Conservation (phyloP, 2,888 invertebrate species). For the Epirrhoe alternata region DNA sequence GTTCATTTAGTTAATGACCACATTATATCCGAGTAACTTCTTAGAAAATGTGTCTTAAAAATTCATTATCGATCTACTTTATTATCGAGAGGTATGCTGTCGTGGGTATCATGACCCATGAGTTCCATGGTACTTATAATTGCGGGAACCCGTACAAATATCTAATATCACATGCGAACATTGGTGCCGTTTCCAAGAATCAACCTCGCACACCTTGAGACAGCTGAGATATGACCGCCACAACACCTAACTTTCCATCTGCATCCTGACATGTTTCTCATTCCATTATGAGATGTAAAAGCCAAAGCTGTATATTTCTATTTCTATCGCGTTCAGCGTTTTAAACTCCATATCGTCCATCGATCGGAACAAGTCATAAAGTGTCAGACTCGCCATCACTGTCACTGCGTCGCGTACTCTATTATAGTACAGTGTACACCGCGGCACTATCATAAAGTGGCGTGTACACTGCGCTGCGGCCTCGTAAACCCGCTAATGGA, state of each 20-base stretch:
- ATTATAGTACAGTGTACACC: background rate
- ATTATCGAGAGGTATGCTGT: too few relatives aligned
- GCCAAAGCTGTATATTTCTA: background rate
- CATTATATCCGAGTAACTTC: background rate
- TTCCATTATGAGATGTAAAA: background rate
- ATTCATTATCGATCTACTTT: too few relatives aligned
- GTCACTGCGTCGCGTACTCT: background rate
- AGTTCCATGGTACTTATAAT: too few relatives aligned
- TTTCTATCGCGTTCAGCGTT: background rate
- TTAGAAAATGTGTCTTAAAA: background rate
- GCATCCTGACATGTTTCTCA: too few relatives aligned
- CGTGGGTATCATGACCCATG: too few relatives aligned
- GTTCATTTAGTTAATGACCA: background rate
- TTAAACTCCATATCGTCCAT: background rate
- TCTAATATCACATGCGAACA: too few relatives aligned
- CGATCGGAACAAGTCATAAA: slow-evolving; percentile 1
- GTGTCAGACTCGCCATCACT: background rate
- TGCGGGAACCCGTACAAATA: too few relatives aligned
- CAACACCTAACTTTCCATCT: too few relatives aligned
- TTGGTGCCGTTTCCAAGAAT: too few relatives aligned
- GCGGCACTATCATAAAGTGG: background rate
- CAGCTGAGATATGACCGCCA: too few relatives aligned
- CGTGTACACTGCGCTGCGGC: background rate
- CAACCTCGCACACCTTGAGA: too few relatives aligned
- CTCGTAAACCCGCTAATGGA: slow-evolving; percentile 1